Base-by-base conservation (phyloP, 2,888 invertebrate genomes). In the Trypoxylon attenuatum region DNA sequence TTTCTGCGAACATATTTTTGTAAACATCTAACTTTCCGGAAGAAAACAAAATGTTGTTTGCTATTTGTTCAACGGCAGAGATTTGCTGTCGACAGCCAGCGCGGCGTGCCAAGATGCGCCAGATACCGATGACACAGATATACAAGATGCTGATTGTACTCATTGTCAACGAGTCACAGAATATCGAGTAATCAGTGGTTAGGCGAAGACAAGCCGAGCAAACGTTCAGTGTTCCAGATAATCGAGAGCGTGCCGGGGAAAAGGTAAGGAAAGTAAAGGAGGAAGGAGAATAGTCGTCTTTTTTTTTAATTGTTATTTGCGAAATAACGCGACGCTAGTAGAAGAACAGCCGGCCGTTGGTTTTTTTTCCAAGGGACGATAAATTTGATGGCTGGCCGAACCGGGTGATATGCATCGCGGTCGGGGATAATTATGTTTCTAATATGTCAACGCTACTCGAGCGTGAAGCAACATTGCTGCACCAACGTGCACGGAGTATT, bases 401-500 rank as follows among this genome's bases (percentile, higher is more conserved):
- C 22, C 53, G 38, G 10, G 25, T 13, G 10, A 16, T 10, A 13
- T 43, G 23, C 39, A n/a, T n/a, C 18, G 19, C 49, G 21, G 41
- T 23, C 52, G 8, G 15, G 38, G 21, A 4, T 63, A 54, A 75
- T 64, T 55, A 52, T 21, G 47, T 47, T 55, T 50, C 33, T 56
- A 51, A 69, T 59, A 57, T 51, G 57, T 45, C 63, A 43, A 56
- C 57, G 45, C 57, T 64, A 67, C 49, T 61, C 59, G 54, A 57
- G 59, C 76, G 42, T 52, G 58, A 57, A 75, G 49, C 21, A 66
- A 66, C 50, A 18, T n/a, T 8, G 29, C 58, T 61, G 41, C 38
- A 23, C 45, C 53, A 50, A 47, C 55, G 53, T 27, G 38, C 29
- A 53, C 49, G 45, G 19, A 46, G 22, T 29, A 47, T 4, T 27